phyloP scores from a whole-genome alignment of 2,888 invertebrate genomes.

The Cancer borealis region DNA sequence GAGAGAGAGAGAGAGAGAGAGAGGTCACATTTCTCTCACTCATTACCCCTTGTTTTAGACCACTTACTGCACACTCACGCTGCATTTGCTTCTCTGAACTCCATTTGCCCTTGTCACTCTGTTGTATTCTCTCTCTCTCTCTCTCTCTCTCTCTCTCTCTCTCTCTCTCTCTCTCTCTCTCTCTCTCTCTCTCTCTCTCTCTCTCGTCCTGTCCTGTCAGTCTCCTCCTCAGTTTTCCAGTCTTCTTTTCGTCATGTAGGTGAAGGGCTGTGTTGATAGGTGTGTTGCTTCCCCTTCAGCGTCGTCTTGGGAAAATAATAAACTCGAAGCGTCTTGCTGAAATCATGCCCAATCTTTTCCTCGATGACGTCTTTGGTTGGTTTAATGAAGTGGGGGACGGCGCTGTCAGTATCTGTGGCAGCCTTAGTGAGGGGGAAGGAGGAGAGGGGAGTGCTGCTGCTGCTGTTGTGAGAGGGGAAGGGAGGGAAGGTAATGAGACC shows the following conservation, averaged over 20 bases:
- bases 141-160: slow-evolving; percentile 51
- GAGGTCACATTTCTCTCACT: slow-evolving; percentile 11
- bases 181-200: slow-evolving; percentile 52
- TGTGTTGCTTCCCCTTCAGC: background rate
- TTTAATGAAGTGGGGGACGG: background rate
- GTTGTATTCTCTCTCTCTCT: slow-evolving; percentile 26
- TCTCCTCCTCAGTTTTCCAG: background rate
- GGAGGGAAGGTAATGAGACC: background rate
- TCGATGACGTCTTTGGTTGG: background rate
- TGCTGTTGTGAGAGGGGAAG: background rate
- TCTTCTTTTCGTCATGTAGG: background rate
- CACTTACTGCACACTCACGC: slow-evolving; percentile 7
- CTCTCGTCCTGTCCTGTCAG: background rate
- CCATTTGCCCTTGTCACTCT: background rate
- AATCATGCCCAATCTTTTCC: background rate
- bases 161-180: slow-evolving; percentile 32
- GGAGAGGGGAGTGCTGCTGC: background rate
- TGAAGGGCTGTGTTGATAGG: background rate
- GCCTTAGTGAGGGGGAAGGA: background rate
- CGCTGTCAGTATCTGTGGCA: slow-evolving; percentile 27
- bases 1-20: slow-evolving; percentile 32
- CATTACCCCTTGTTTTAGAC: background rate
- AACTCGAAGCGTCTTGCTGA: background rate
- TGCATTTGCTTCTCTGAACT: background rate
- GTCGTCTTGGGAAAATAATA: background rate